Evolutionary conservation across 2,888 invertebrate species (phyloP).

Genomic region (Eristalinus sepulchralis): DNA sequence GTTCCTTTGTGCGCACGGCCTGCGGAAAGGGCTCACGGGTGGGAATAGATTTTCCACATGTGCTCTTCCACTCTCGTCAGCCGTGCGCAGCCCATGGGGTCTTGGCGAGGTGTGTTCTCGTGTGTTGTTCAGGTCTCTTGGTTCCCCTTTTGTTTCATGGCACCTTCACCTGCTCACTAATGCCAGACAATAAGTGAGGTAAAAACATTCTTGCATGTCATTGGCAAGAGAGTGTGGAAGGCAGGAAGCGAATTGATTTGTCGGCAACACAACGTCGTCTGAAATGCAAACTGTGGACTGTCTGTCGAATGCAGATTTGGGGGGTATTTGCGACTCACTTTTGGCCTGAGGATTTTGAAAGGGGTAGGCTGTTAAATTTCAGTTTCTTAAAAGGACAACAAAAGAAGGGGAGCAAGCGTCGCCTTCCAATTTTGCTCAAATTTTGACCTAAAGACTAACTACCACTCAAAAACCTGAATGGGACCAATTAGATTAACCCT

Average conservation of each 20-base stretch:
- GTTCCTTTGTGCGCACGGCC: background rate
- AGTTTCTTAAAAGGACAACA: too few species aligned
- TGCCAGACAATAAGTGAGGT: slow-evolving; percentile 1
- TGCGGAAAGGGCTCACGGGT: slow-evolving; percentile 22
- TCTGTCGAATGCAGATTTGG: background rate
- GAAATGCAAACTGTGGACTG: slow-evolving; percentile 1
- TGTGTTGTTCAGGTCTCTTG: slow-evolving; percentile 18
- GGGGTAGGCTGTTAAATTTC: too few species aligned
- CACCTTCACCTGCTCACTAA: slow-evolving; percentile 14
- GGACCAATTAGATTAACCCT: too few species aligned
- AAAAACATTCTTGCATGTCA: slow-evolving; percentile 34
- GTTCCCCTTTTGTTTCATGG: slow-evolving; percentile 16
- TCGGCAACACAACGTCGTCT: background rate
- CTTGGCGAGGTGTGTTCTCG: background rate
- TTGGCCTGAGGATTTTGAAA: too few species aligned
- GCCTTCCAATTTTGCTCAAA: too few species aligned
- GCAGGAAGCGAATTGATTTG: slow-evolving; percentile 54
- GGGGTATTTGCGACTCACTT: too few species aligned
- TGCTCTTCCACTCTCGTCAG: too few species aligned
- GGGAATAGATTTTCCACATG: slow-evolving; percentile 34
- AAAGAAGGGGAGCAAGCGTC: too few species aligned
- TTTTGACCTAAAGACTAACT: too few species aligned
- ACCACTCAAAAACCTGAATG: too few species aligned
- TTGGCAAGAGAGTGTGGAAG: slow-evolving; percentile 7
- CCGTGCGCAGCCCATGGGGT: background rate